phyloP scores from a whole-genome alignment of 2,888 invertebrate species.

The Mayetiola destructor region DNA sequence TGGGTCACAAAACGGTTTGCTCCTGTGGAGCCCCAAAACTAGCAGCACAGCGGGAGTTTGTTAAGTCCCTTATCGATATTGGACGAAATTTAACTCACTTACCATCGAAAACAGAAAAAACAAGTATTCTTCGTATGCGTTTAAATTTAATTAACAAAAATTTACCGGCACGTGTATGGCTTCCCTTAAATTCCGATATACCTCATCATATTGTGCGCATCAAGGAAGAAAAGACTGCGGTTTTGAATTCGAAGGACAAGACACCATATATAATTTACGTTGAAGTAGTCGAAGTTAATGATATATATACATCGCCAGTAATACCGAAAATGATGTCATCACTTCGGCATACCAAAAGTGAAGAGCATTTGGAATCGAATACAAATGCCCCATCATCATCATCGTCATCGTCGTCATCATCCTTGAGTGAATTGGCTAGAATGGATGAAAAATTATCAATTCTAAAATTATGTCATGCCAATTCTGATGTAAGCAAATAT shows the following conservation, averaged over 20 bases:
- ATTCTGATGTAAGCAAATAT: slow-evolving; percentile 15
- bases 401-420: slow-evolving; percentile 16
- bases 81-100: slow-evolving; percentile 69
- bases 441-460: slow-evolving; percentile 20
- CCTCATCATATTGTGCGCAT: slow-evolving; percentile 92
- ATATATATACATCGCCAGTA: slow-evolving; percentile 67
- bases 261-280: slow-evolving; percentile 98
- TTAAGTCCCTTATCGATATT: slow-evolving; percentile 73
- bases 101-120: slow-evolving; percentile 81
- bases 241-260: slow-evolving; percentile 81
- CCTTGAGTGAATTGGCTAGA: slow-evolving; percentile 18
- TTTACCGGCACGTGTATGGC: slow-evolving; percentile 94
- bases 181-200: slow-evolving; percentile 72
- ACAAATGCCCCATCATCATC: slow-evolving; percentile 24
- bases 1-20: slow-evolving; percentile 63
- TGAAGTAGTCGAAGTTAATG: slow-evolving; percentile 82
- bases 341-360: slow-evolving; percentile 82
- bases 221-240: slow-evolving; percentile 92
- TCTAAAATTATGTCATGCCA: neutral
- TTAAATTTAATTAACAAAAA: slow-evolving; percentile 88
- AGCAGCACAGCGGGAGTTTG: slow-evolving; percentile 71
- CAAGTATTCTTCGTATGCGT: slow-evolving; percentile 82
- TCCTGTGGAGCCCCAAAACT: slow-evolving; percentile 66
- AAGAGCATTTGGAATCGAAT: slow-evolving; percentile 63
- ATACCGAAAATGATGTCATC: slow-evolving; percentile 80